Evolutionary conservation across 2,797 vertebrate species (phyloP).

Genomic region (Siniperca undulata): DNA sequence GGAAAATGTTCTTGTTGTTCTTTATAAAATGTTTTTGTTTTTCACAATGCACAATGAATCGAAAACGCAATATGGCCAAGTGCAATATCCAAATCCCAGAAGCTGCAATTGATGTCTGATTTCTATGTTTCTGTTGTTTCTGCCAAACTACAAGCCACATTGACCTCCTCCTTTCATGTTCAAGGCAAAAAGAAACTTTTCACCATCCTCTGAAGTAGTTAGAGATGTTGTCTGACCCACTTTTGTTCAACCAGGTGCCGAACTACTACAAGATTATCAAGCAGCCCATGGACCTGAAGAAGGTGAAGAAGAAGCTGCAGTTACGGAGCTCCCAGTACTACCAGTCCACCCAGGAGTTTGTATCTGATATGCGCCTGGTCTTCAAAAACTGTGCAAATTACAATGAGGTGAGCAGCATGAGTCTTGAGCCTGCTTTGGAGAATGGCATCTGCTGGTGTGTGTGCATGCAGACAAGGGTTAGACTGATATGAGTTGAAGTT

Average conservation of each 20-base stretch:
- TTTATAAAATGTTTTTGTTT: no score
- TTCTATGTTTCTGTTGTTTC: neutral
- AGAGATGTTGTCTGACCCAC: neutral
- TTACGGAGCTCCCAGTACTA: conserved; percentile 94
- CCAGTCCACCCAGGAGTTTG: conserved; percentile 92
- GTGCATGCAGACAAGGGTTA: conserved; percentile 59
- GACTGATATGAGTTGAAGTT: conserved; percentile 47
- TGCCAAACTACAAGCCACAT: neutral
- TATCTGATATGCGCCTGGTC: conserved; percentile 94
- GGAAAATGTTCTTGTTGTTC: neutral
- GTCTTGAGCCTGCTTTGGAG: conserved; percentile 59
- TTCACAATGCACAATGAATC: no score
- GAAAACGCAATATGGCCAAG: no score
- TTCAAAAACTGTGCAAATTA: conserved; percentile 99
- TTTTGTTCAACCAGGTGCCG: conserved; percentile 88
- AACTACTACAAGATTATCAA: conserved; percentile 99
- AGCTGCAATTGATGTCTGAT: neutral
- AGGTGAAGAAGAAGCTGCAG: conserved; percentile 96
- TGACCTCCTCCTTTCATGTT: neutral
- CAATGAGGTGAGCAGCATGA: conserved; percentile 97
- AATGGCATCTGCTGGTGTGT: conserved; percentile 53
- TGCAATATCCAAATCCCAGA: no score
- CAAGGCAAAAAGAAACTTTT: neutral
- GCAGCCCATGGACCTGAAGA: conserved; percentile 98
- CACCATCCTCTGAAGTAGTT: neutral